A percentile compares a stretch with the other conserved stretches of the same genome.
These are phyloP conservation scores for Euzophera pinguis DNA, from an alignment of 2,888 invertebrate species.

Conservation along the genomic window DNA sequence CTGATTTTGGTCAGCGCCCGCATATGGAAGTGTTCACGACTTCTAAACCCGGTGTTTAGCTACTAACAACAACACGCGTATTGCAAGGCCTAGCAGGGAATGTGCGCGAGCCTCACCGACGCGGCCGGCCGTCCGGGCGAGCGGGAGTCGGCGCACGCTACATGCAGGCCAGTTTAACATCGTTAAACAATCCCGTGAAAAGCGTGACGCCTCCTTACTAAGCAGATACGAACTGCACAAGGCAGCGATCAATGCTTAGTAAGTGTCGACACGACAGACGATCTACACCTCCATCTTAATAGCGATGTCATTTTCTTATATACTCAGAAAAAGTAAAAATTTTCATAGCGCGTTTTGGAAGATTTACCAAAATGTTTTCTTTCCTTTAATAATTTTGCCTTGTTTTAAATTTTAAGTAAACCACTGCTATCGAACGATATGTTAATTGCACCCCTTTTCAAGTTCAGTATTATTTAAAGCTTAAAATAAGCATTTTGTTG, in stretches of 20 bases:
- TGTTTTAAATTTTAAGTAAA: neutral
- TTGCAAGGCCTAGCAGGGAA: conserved; percentile 38
- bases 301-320: conserved; percentile 18
- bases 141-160: conserved; percentile 33
- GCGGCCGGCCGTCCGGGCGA: conserved; percentile 32
- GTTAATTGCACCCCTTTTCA: neutral
- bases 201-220: conserved; percentile 36
- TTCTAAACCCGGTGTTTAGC: conserved; percentile 18
- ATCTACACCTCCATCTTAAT: conserved; percentile 27
- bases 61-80: conserved; percentile 25
- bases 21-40: conserved; percentile 38
- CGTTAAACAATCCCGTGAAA: conserved; percentile 29
- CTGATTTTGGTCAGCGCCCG: conserved; percentile 34
- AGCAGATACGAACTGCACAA: conserved; percentile 37
- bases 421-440: neutral
- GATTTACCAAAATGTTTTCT: neutral
- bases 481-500: neutral
- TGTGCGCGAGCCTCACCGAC: conserved; percentile 43
- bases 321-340: conserved; percentile 15
- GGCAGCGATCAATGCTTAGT: conserved; percentile 51
- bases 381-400: neutral
- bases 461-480: neutral
- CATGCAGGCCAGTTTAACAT: conserved; percentile 37
- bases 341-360: conserved; percentile 20
- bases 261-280: conserved; percentile 41